Base-by-base conservation (phyloP, 2,888 invertebrate genomes). In the Hydriomena furcata region DNA sequence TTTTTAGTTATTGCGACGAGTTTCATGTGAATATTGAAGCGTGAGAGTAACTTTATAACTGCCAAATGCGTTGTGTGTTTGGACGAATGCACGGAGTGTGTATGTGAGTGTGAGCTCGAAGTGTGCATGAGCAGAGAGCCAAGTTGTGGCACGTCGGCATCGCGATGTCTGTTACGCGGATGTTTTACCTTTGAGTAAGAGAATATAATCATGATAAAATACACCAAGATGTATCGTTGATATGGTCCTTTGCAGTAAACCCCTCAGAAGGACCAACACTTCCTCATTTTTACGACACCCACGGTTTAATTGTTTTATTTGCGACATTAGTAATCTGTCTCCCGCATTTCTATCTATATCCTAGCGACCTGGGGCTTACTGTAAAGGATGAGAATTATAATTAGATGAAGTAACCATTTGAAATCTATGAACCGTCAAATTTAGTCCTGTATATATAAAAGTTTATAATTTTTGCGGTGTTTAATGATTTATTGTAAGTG, bases 361-460 rank as follows among this genome's bases (percentile, higher is more conserved):
- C 79, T 68, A 68, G 65, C 49, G 42, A 56, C 52, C 52, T 59
- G 79, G 77, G 79, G 80, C 83, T 82, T 80, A 77, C 70, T 74
- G 79, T 73, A 74, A 82, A 74, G 72, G 79, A 76, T 73, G 68
- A 64, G 56, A 68, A 69, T 62, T 66, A 75, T 66, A 71, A 68
- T 76, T 79, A 84, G 75, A 35, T 64, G 67, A 76, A 82, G 72
- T 82, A 84, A 81, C 76, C 74, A 75, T 79, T 80, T 80, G 73
- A 80, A 81, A 78, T 84, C 69, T 82, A 81, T 78, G 76, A 83
- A 81, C 79, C 76, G 77, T 80, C 81, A 61, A 58, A 79, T 79
- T 85, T 85, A 87, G 86, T 83, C 80, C 72, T 89, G 88, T 90
- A 85, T 82, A 89, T 90, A 88, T 81, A 69, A 81, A 80, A 75